Conservation (phyloP, 2,113 vertebrate genomes). For the Phodopus roborovskii region DNA sequence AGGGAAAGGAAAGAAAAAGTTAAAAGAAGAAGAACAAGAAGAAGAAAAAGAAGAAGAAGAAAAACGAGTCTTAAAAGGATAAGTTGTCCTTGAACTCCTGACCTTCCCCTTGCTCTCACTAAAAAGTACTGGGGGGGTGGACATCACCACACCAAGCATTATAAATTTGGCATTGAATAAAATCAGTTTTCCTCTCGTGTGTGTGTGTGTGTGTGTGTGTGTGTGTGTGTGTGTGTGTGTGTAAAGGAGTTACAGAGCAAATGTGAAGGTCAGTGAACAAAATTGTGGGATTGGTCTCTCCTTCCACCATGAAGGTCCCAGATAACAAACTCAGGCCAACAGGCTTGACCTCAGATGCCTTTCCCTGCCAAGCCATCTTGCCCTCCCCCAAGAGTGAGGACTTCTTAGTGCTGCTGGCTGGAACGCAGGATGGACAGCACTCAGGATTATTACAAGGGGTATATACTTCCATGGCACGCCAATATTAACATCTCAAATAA, state of each 20-base stretch:
- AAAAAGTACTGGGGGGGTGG: no score
- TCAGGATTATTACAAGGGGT: background rate
- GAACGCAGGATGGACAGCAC: background rate
- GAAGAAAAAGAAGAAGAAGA: no score
- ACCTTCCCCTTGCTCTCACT: background rate
- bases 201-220: background rate
- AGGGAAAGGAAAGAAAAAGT: no score
- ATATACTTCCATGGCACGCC: background rate
- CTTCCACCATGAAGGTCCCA: background rate
- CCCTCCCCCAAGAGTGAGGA: background rate
- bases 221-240: background rate
- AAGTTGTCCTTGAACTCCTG: background rate
- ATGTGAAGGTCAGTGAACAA: background rate
- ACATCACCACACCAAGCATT: background rate
- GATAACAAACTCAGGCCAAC: background rate
- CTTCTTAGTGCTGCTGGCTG: background rate
- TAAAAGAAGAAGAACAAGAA: no score
- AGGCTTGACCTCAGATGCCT: background rate
- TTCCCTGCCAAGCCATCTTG: background rate
- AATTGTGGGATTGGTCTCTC: no score
- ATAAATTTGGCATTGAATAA: background rate
- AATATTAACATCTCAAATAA: background rate
- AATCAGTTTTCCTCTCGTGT: background rate
- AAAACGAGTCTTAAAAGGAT: background rate
- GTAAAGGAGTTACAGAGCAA: no score